Conservation (phyloP, 1,140 invertebrate species). For the Papilio glaucus region DNA sequence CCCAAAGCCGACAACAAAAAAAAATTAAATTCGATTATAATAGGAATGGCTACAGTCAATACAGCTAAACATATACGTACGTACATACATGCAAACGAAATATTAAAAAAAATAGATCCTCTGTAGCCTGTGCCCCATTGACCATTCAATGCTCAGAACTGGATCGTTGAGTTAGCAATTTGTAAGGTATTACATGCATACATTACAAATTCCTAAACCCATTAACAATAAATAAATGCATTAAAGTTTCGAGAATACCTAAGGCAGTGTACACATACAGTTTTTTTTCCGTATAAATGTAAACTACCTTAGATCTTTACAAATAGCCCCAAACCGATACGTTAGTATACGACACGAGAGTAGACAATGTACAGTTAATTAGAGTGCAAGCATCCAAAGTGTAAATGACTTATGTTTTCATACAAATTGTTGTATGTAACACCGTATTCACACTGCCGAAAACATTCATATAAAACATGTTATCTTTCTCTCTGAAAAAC, state of each 20-base stretch:
- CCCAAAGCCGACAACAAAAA: conserved; percentile 42
- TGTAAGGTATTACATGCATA: conserved; percentile 38
- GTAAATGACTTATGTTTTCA: conserved; percentile 1
- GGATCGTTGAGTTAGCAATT: conserved; percentile 45
- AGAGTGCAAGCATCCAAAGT: conserved; percentile 40
- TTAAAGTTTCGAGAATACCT: not conserved
- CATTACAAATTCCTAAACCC: conserved; percentile 13
- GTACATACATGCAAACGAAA: conserved; percentile 52
- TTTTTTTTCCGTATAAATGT: conserved; percentile 5
- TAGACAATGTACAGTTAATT: conserved; percentile 58
- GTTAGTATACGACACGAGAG: conserved; percentile 66
- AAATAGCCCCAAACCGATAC: conserved; percentile 35
- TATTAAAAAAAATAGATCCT: conserved; percentile 41
- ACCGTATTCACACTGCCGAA: too few species aligned
- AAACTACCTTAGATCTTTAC: conserved; percentile 25
- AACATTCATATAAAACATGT: too few species aligned
- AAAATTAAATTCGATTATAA: conserved; percentile 68
- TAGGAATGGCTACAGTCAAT: conserved; percentile 69
- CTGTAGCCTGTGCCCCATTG: conserved; percentile 54
- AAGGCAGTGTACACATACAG: not conserved
- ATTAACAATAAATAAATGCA: conserved; percentile 53
- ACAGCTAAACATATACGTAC: conserved; percentile 56
- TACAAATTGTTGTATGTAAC: too few species aligned
- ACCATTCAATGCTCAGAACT: conserved; percentile 63
- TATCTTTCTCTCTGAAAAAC: too few species aligned